A percentile compares a stretch with the other conserved stretches of the same genome.
Conservation (phyloP, 1,140 invertebrate genomes). For the Tetramorium parvispinum region DNA sequence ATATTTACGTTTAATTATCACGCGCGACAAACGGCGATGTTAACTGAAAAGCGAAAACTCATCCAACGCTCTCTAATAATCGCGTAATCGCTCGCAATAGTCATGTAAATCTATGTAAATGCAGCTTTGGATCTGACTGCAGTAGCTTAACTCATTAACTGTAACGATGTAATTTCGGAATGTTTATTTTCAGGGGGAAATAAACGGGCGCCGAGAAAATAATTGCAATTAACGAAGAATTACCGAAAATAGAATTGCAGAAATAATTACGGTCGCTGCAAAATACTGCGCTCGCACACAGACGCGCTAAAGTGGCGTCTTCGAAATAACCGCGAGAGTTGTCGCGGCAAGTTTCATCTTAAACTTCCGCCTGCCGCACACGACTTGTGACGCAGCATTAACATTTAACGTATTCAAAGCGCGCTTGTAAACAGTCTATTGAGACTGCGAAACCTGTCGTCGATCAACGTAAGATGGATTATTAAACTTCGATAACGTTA, state of each 20-base stretch:
- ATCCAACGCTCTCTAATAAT: constrained; percentile 9
- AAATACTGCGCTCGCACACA: background rate
- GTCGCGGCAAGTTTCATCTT: constrained; percentile 4
- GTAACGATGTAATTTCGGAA: constrained; percentile 16
- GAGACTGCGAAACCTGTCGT: background rate
- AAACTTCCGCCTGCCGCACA: background rate
- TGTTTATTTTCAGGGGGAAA: constrained; percentile 1
- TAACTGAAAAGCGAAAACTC: constrained; percentile 35
- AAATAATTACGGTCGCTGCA: constrained; percentile 13
- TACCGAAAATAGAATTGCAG: background rate
- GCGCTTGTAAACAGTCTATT: background rate
- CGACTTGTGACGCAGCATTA: background rate
- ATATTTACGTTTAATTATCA: constrained; percentile 16
- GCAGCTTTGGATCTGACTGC: background rate
- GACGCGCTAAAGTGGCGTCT: background rate
- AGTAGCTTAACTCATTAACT: constrained; percentile 26
- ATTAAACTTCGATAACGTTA: background rate
- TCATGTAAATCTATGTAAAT: constrained; percentile 44
- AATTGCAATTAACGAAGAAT: constrained; percentile 13
- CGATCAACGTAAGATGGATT: background rate
- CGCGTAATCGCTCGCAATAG: constrained; percentile 36
- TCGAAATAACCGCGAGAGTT: background rate
- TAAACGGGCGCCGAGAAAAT: background rate
- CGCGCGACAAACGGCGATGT: constrained; percentile 15
- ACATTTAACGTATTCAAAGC: constrained; percentile 15